These are phyloP conservation scores for Heteractis magnifica DNA, from an alignment of 92 coral and sea anemone genomes.

Conservation along the genomic window DNA sequence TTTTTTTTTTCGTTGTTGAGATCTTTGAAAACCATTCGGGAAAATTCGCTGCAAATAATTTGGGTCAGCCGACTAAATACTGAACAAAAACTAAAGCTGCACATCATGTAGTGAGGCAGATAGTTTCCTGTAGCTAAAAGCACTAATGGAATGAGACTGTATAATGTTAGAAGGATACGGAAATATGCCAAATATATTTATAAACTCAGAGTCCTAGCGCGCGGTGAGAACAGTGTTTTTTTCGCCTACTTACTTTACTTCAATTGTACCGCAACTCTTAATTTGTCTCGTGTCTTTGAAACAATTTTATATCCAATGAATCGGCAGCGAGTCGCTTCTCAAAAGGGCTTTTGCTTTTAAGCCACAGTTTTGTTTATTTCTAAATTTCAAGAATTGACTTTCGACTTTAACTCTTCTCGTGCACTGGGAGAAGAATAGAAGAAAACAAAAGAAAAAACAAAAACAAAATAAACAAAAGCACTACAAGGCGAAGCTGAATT, in stretches of 20 bases:
- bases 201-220: not conserved
- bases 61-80: not conserved
- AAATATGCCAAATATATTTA: not conserved
- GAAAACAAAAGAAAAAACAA: too few relatives aligned
- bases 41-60: too few relatives aligned
- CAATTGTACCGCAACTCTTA: not conserved
- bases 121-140: not conserved
- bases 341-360: not conserved
- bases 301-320: not conserved
- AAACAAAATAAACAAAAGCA: too few relatives aligned
- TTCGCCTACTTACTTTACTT: not conserved
- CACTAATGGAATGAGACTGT: not conserved
- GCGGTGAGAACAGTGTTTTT: not conserved
- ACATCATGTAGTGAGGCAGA: not conserved
- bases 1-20: too few relatives aligned
- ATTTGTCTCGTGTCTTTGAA: not conserved
- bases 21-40: too few relatives aligned
- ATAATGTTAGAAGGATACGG: not conserved
- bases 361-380: too few relatives aligned
- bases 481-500: too few relatives aligned
- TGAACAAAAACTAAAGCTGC: not conserved
- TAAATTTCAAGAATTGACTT: too few relatives aligned
- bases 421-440: too few relatives aligned
- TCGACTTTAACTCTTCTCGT: too few relatives aligned
- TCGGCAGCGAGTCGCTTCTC: not conserved